These are phyloP conservation scores for Liolophura sinensis DNA, from an alignment of 1,140 invertebrate genomes.

Conservation along the genomic window DNA sequence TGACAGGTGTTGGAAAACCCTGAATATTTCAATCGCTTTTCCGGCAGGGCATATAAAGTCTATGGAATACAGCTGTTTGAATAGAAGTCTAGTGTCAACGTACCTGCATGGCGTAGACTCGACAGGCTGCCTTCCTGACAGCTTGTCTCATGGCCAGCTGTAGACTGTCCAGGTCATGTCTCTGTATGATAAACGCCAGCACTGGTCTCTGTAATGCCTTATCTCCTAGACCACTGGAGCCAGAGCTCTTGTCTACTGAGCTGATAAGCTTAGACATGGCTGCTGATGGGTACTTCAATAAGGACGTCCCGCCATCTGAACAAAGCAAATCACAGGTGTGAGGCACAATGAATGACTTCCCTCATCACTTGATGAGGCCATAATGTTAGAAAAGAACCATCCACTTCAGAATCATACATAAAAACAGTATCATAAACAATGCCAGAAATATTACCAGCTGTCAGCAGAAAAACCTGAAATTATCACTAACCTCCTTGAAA, in stretches of 20 bases:
- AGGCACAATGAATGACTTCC: no score
- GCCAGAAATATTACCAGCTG: background rate
- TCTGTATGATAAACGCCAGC: slow-evolving; percentile 81
- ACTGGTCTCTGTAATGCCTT: slow-evolving; percentile 63
- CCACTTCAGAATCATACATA: no score
- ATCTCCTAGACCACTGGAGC: slow-evolving; percentile 32
- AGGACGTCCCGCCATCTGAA: slow-evolving; percentile 70
- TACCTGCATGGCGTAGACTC: slow-evolving; percentile 83
- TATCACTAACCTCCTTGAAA: background rate
- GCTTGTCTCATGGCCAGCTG: slow-evolving; percentile 83
- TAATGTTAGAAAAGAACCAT: no score
- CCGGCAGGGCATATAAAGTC: background rate
- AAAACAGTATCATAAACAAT: no score
- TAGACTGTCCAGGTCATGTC: slow-evolving; percentile 80
- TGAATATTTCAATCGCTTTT: no score
- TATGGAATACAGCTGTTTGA: background rate
- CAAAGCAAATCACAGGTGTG: background rate
- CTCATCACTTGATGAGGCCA: no score
- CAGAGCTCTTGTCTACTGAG: slow-evolving; percentile 36
- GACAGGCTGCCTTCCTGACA: slow-evolving; percentile 78
- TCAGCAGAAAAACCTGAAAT: background rate
- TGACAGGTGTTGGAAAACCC: no score
- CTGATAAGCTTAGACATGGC: slow-evolving; percentile 64
- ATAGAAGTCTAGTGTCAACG: slow-evolving; percentile 1
- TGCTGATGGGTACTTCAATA: slow-evolving; percentile 81